phyloP scores from a whole-genome alignment of 2,113 vertebrate species.

The Toxotes chatareus region DNA sequence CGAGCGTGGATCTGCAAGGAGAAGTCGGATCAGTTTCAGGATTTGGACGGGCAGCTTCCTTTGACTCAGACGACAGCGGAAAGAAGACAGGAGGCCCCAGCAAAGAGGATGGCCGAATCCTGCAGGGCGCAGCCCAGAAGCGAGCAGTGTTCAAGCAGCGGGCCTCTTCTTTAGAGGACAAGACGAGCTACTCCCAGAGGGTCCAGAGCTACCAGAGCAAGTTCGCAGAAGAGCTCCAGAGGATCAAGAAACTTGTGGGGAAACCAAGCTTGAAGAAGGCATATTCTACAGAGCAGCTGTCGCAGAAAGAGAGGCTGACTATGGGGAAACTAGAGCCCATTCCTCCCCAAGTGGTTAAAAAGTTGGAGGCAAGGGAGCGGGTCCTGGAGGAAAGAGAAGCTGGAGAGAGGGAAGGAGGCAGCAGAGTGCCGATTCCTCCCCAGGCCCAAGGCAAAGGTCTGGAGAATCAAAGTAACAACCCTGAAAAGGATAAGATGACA shows the following conservation, averaged over 20 bases:
- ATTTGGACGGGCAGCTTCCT: conserved; percentile 84
- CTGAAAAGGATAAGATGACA: conserved; percentile 26
- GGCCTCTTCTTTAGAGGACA: conserved; percentile 92
- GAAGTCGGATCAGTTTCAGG: conserved; percentile 77
- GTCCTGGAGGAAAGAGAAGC: conserved; percentile 44
- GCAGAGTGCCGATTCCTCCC: conserved; percentile 8
- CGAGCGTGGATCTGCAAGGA: conserved; percentile 84
- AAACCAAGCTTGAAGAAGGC: conserved; percentile 80
- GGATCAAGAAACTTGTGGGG: conserved; percentile 90
- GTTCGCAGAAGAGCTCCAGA: conserved; percentile 91
- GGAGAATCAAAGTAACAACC: conserved; percentile 15
- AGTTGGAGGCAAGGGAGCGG: conserved; percentile 71
- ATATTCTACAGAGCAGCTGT: conserved; percentile 83
- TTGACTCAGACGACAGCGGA: conserved; percentile 79
- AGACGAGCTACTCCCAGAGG: conserved; percentile 83
- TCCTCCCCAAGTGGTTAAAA: conserved; percentile 76
- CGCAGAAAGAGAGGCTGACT: conserved; percentile 66
- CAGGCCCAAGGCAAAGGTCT: conserved; percentile 35
- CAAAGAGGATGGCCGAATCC: conserved; percentile 55
- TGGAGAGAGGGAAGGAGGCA: conserved; percentile 1
- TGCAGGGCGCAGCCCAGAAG: conserved; percentile 80
- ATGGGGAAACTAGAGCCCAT: conserved; percentile 65
- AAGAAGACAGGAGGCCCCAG: conserved; percentile 62
- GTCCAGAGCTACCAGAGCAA: conserved; percentile 91
- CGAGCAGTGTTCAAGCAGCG: conserved; percentile 90